A percentile compares a stretch with the other conserved stretches of the same genome.
Evolutionary conservation across 2,888 invertebrate species (phyloP).

Genomic region (Uloborus plumipes): DNA sequence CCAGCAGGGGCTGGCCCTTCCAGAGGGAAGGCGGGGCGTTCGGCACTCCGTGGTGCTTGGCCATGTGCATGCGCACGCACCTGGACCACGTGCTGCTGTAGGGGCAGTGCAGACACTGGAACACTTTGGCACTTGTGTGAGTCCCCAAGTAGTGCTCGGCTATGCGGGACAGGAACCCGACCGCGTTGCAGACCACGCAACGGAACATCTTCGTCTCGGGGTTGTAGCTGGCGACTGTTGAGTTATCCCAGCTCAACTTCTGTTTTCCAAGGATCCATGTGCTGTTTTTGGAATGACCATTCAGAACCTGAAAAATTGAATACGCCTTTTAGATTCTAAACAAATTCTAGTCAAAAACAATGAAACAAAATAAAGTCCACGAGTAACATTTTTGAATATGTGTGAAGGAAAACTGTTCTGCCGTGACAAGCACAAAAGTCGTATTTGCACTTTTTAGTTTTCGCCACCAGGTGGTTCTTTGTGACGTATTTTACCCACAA

Average conservation of each 20-base stretch:
- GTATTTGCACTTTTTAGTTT: too few species aligned
- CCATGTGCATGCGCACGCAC: slow-evolving; percentile 81
- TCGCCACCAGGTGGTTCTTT: too few species aligned
- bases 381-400: too few species aligned
- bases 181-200: slow-evolving; percentile 81
- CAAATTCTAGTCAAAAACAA: not conserved
- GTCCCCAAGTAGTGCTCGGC: slow-evolving; percentile 85
- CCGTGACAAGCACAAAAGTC: too few species aligned
- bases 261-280: slow-evolving; percentile 81
- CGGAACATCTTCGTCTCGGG: slow-evolving; percentile 82
- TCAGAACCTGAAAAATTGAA: slow-evolving; percentile 16
- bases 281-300: slow-evolving; percentile 39
- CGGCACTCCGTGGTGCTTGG: slow-evolving; percentile 80
- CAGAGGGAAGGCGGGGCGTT: slow-evolving; percentile 73
- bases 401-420: too few species aligned
- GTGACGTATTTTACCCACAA: too few species aligned
- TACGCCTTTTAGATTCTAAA: not conserved
- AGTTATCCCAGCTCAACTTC: slow-evolving; percentile 81
- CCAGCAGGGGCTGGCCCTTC: slow-evolving; percentile 82
- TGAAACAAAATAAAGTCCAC: too few species aligned
- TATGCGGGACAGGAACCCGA: slow-evolving; percentile 80
- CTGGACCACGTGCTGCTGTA: slow-evolving; percentile 83
- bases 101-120: slow-evolving; percentile 79
- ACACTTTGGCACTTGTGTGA: slow-evolving; percentile 79
- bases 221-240: slow-evolving; percentile 85